Base-by-base conservation (phyloP, 2,888 invertebrate species). In the Creontiades dilutus region DNA sequence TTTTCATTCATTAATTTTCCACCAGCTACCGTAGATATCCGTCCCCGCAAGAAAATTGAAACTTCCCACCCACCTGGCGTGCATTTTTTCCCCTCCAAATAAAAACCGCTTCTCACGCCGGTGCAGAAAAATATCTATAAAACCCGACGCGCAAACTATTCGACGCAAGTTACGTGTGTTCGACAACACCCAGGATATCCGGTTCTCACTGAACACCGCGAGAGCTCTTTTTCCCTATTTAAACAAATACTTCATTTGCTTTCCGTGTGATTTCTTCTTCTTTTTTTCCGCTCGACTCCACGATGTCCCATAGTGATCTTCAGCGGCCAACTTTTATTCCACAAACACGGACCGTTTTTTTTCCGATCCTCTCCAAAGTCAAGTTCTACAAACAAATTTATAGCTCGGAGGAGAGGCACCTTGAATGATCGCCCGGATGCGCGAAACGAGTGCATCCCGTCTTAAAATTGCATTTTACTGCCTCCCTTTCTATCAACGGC, bases 401-500 rank as follows among this genome's bases (percentile, higher is more conserved):
- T 68, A 68, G 68, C 68, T 0, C 27, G 19, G 27, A 9, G 9
- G n/a, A 61, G 12, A 27, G 23, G 68, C 23, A 19, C 5, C 68
- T 68, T 68, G 23, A 68, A 68, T 68, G 68, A 27, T 68, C 11
- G 12, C 23, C 68, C 68, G 68, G 68, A 68, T 68, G 68, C 68
- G 68, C 68, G 27, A 68, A 68, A 23, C 68, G 68, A 68, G 68
- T 68, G 68, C 68, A 68, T 68, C 68, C 68, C 23, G 68, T 68
- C 68, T 68, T 68, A 68, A 68, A 68, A 68, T 68, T 23, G 68
- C n/a, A 23, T 68, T 68, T 68, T 68, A 68, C 23, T 12, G 9
- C 68, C 68, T 68, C 12, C 68, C 23, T 68, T 68, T 68, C 68
- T 68, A 68, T 68, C 68, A 68, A 68, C 68, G 68, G 23, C 68